A percentile compares a stretch with the other conserved stretches of the same genome.
phyloP scores from a whole-genome alignment of 2,888 invertebrate genomes.

The Branchellion lobata region DNA sequence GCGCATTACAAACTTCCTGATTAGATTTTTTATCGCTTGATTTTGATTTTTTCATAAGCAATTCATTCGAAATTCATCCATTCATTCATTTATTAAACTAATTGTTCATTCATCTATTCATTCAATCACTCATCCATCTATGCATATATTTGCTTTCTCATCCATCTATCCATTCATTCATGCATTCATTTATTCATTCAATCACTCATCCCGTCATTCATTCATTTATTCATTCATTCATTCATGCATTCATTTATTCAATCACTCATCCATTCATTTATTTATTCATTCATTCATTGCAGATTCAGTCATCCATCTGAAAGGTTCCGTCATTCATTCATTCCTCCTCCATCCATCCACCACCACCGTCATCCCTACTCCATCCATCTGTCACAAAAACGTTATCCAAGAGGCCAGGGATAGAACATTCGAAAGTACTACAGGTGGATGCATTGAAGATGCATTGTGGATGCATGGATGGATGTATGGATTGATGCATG shows the following conservation, averaged over 20 bases:
- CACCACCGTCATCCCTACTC: background rate
- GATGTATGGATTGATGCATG: slow-evolving; percentile 1
- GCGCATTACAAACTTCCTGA: too few species aligned
- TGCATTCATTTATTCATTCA: too few species aligned
- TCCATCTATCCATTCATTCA: too few species aligned
- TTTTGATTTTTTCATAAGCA: too few species aligned
- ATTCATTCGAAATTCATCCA: too few species aligned
- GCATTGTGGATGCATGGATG: slow-evolving; percentile 10
- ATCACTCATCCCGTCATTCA: too few species aligned
- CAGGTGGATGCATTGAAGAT: slow-evolving; percentile 1
- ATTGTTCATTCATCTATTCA: too few species aligned
- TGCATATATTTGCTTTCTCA: too few species aligned
- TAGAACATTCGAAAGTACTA: background rate
- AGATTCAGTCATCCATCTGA: background rate
- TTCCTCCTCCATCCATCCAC: slow-evolving; percentile 17
- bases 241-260: slow-evolving; percentile 4
- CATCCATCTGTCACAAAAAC: background rate
- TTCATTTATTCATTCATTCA: background rate
- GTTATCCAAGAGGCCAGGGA: slow-evolving; percentile 1
- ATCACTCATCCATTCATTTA: background rate
- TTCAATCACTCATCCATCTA: too few species aligned
- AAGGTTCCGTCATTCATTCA: background rate
- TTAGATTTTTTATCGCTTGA: too few species aligned
- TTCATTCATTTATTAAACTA: too few species aligned
- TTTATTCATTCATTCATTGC: background rate